These are phyloP conservation scores for Hydrophis major DNA, from an alignment of 2,797 vertebrate genomes.

Conservation along the genomic window DNA sequence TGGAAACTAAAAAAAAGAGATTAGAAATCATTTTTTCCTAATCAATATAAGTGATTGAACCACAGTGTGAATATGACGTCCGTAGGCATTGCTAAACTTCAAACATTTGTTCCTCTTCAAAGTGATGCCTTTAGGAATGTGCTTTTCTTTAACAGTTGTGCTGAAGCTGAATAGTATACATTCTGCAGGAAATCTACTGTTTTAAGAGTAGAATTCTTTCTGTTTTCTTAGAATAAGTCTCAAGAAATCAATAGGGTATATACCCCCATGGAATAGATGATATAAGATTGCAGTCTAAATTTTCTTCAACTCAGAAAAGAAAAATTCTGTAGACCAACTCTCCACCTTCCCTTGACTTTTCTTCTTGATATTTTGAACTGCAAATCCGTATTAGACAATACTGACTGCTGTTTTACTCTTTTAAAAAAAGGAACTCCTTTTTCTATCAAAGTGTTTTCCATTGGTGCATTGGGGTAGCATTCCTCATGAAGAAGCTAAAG, in stretches of 20 bases:
- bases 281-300: not conserved
- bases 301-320: constrained; percentile 31
- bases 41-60: not conserved
- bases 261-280: not conserved
- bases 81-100: not conserved
- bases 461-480: constrained; percentile 34
- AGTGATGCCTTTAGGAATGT: not conserved
- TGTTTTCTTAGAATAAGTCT: not conserved
- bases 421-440: constrained; percentile 35
- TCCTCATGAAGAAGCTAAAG: constrained; percentile 51
- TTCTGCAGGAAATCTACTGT: not conserved
- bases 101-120: constrained; percentile 3
- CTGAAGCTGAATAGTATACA: not conserved
- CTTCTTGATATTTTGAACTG: constrained; percentile 34
- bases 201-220: not conserved
- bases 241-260: not conserved
- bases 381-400: constrained; percentile 39
- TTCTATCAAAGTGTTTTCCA: constrained; percentile 40
- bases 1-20: not conserved
- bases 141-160: not conserved
- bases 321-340: not conserved
- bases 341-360: not conserved
- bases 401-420: constrained; percentile 37
- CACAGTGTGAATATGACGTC: not conserved
- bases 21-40: not conserved